Base-by-base conservation (phyloP, 2,113 vertebrate species). In the Podarcis raffonei region DNA sequence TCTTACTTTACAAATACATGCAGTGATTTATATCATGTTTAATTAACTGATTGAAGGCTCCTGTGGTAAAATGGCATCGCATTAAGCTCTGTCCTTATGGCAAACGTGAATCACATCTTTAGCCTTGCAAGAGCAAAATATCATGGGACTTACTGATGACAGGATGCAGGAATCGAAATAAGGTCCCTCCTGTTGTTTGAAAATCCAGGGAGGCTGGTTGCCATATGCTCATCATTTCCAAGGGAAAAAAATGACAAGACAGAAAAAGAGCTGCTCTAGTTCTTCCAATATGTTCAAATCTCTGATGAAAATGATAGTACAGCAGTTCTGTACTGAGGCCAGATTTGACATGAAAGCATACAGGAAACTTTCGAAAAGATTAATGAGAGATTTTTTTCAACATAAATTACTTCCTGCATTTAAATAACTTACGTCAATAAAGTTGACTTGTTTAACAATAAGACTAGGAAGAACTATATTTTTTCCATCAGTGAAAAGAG, bases 221-320 rank as follows among this genome's bases (percentile, higher is more conserved):
- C 98, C 99, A 99, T 99, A 99, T 99, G 98, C 97, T 98, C 95
- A 89, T 96, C 93, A 96, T 96, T 97, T 98, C 98, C 96, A 92
- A 97, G 97, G 97, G 97, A 97, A 96, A 96, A 92, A 95, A 97
- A 97, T 98, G 96, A 95, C 96, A 98, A 98, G 97, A 98, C 98
- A 97, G 98, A 98, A 98, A 97, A 96, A 98, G 96, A 92, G 96
- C 96, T 93, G 96, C 95, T 96, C 96, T 93, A 95, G 96, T 96
- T 97, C 97, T 97, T 98, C 97, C 98, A 98, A 98, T 97, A 98
- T 98, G 98, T 98, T 98, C 98, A 98, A 98, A 97, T 97, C 97
- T 98, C 97, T 95, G 96, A 98, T 98, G 98, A 96, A 97, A 97
- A 97, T 94, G 92, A 95, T 96, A 93, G 94, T 96, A 92, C 88